Conservation (phyloP, 2,888 invertebrate genomes). For the Perithous albicinctus region DNA sequence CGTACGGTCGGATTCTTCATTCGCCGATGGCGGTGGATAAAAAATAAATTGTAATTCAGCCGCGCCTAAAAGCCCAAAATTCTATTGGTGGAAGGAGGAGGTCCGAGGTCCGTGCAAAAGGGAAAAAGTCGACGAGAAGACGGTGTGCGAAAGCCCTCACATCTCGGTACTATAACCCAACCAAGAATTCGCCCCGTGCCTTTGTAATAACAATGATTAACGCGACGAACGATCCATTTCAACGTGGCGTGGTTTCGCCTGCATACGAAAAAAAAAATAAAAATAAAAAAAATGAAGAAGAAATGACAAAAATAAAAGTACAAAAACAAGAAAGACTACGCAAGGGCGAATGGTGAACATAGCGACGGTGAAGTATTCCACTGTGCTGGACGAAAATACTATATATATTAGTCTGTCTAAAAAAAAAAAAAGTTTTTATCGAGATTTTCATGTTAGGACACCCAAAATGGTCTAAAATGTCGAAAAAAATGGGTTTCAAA, state of each 20-base stretch:
- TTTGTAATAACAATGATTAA: constrained; percentile 83
- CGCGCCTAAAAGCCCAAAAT: constrained; percentile 70
- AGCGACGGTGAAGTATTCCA: constrained; percentile 50
- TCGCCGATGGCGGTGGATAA: constrained; percentile 66
- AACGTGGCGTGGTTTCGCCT: constrained; percentile 67
- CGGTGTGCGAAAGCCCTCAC: constrained; percentile 11
- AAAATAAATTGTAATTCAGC: constrained; percentile 77
- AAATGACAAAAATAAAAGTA: constrained; percentile 22
- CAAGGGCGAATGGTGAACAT: constrained; percentile 35
- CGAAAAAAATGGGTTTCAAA: too few relatives aligned
- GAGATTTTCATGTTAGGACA: too few relatives aligned
- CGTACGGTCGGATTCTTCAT: constrained; percentile 64
- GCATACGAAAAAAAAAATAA: constrained; percentile 28
- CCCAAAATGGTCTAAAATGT: too few relatives aligned
- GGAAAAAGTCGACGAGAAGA: constrained; percentile 45
- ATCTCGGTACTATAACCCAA: constrained; percentile 65
- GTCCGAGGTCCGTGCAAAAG: constrained; percentile 31
- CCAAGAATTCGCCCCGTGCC: constrained; percentile 70
- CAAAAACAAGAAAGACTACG: constrained; percentile 32
- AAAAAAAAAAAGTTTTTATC: too few relatives aligned
- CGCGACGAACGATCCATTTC: constrained; percentile 79
- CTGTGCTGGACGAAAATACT: too few relatives aligned
- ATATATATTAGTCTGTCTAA: too few relatives aligned
- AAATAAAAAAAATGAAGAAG: constrained; percentile 27
- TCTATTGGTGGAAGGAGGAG: constrained; percentile 70